Evolutionary conservation across 2,113 vertebrate genomes (phyloP), one percentile per base, ranked within the genome.

Genomic region (Ia io): DNA sequence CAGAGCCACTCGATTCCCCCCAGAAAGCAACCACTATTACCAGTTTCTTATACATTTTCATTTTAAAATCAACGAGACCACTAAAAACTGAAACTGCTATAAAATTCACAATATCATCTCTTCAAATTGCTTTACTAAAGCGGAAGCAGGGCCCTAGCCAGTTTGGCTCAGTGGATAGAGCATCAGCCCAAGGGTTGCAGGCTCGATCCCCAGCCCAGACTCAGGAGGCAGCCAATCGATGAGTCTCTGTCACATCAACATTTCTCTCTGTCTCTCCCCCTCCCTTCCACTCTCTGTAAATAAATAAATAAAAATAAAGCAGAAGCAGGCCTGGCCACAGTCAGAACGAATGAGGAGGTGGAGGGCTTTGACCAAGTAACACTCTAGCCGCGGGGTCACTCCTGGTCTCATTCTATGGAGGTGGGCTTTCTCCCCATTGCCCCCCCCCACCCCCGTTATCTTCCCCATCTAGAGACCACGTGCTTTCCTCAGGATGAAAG

Each of bases 31-130:
- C 6, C 78, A 77, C 22, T 56, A 23, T 80, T 61, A 37, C 16
- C 44, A 95, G 71, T 53, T 82, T 93, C 80, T 80, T 94, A 77
- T 51, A 84, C 51, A 71, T 84, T 83, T 87, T 91, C 53, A 85
- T 82, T 88, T 70, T 88, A 32, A 96, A 95, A 90, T 86, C 51
- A 59, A 63, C 3, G 67, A 40, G 2, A 53, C 9, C 63, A 71
- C 35, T 89, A 59, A 83, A 61, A 92, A 32, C 30, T 40, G 49
- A 84, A 88, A 93, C 35, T 84, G 28, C 59, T 70, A 28, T 77
- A 83, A 91, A 96, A 84, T 44, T 83, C 6, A 61, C 37, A 17
- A 44, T 51, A 30, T 86, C 25, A 53, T 14, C 49, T 78, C 78
- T 94, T 84, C 42, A 28, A n/a, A n/a, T 44, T 71, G 18, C 76